Percentiles rank a stretch among this genome's conserved stretches.
These are phyloP conservation scores for Chymomyza procnemis DNA, from an alignment of 2,888 invertebrate genomes.

Conservation along the genomic window DNA sequence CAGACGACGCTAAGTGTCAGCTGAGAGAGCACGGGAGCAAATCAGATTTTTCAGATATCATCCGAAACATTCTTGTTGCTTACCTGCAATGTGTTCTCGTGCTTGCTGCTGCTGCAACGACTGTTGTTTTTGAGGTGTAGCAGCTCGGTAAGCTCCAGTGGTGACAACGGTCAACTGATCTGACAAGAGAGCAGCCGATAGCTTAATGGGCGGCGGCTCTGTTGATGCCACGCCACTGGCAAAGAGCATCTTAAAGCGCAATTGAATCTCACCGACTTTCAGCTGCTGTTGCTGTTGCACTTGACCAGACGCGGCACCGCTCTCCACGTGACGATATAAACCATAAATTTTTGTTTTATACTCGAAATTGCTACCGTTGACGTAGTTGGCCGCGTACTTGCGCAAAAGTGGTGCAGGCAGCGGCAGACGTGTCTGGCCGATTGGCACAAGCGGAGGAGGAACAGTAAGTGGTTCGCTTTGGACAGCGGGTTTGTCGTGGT, in stretches of 20 bases:
- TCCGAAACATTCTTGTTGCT: slow-evolving; percentile 29
- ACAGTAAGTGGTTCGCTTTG: background rate
- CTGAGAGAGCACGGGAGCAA: background rate
- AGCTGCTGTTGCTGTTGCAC: slow-evolving; percentile 74
- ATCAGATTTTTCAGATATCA: background rate
- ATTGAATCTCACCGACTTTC: slow-evolving; percentile 60
- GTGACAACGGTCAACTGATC: slow-evolving; percentile 44
- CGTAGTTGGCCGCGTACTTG: slow-evolving; percentile 61
- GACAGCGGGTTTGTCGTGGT: slow-evolving; percentile 2
- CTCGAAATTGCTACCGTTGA: slow-evolving; percentile 66
- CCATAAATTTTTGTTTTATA: slow-evolving; percentile 74
- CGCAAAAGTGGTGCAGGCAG: slow-evolving; percentile 50
- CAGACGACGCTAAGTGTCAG: slow-evolving; percentile 27
- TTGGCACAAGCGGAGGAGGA: slow-evolving; percentile 23
- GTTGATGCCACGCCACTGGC: slow-evolving; percentile 48
- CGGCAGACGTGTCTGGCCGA: slow-evolving; percentile 49
- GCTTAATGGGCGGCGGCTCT: slow-evolving; percentile 31
- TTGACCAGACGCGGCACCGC: slow-evolving; percentile 69
- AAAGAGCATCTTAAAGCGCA: slow-evolving; percentile 69
- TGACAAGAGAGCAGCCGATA: slow-evolving; percentile 41
- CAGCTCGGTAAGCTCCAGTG: slow-evolving; percentile 3
- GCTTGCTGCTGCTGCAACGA: slow-evolving; percentile 17
- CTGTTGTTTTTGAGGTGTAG: slow-evolving; percentile 21
- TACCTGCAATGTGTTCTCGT: slow-evolving; percentile 55
- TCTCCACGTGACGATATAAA: slow-evolving; percentile 68